Percentiles rank a stretch among this genome's conserved stretches.
Conservation (phyloP, 2,888 invertebrate species). For the Aspidiotus destructor region DNA sequence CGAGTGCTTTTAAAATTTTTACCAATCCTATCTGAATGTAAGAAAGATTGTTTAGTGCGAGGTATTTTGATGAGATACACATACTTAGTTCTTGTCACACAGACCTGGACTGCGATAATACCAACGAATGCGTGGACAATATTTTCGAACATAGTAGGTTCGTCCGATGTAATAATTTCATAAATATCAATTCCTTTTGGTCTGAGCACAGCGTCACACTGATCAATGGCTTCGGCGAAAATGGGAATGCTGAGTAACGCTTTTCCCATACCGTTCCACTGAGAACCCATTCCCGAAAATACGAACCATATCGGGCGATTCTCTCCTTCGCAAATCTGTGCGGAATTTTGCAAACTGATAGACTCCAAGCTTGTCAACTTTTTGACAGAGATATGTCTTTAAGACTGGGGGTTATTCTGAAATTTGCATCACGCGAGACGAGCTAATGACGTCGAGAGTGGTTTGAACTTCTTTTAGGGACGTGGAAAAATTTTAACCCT, state of each 20-base stretch:
- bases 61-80: background rate
- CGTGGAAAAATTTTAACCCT: too few relatives aligned
- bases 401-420: too few relatives aligned
- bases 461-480: too few relatives aligned
- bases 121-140: conserved; percentile 63
- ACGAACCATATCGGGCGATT: conserved; percentile 54
- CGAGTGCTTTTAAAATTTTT: conserved; percentile 53
- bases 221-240: conserved; percentile 61
- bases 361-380: too few relatives aligned
- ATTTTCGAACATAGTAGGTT: conserved; percentile 56
- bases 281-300: conserved; percentile 66
- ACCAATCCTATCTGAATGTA: conserved; percentile 49
- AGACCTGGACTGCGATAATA: conserved; percentile 56
- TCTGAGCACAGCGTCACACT: conserved; percentile 53
- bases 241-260: conserved; percentile 62
- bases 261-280: conserved; percentile 75
- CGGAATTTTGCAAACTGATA: background rate
- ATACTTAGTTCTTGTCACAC: too few relatives aligned
- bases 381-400: too few relatives aligned
- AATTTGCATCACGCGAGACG: background rate
- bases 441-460: conserved; percentile 6
- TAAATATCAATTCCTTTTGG: conserved; percentile 57
- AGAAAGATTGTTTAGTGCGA: background rate
- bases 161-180: conserved; percentile 51
- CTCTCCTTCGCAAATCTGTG: conserved; percentile 13